phyloP scores from a whole-genome alignment of 2,113 vertebrate species.

The Petaurus breviceps region DNA sequence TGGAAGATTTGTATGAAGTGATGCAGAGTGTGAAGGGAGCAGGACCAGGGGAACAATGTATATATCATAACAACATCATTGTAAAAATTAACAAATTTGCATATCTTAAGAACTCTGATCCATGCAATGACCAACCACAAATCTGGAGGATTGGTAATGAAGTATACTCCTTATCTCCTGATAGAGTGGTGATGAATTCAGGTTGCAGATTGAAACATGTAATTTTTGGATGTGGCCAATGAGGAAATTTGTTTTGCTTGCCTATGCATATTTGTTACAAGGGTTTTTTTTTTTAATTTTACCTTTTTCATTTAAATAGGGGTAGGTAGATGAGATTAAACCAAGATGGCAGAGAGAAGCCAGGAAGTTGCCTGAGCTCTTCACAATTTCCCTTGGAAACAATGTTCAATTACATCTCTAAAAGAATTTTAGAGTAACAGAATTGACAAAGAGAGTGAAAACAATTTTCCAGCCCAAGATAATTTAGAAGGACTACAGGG shows the following conservation, averaged over 20 bases:
- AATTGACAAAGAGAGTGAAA: too few species aligned
- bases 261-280: background rate
- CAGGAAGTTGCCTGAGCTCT: too few species aligned
- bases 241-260: background rate
- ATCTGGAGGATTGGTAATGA: background rate
- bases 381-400: too few species aligned
- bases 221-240: background rate
- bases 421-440: too few species aligned
- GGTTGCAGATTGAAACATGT: background rate
- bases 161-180: background rate
- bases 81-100: background rate
- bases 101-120: background rate
- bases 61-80: background rate
- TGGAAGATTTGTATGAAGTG: background rate
- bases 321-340: background rate
- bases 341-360: too few species aligned
- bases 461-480: too few species aligned
- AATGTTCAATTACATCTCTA: too few species aligned
- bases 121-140: background rate
- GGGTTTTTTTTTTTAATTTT: background rate
- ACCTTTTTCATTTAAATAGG: background rate
- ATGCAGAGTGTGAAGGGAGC: background rate
- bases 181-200: background rate
- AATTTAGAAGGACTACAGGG: too few species aligned
- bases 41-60: background rate